These are phyloP conservation scores for Sarcophaga subvicina DNA, from an alignment of 2,888 invertebrate genomes.

Conservation along the genomic window DNA sequence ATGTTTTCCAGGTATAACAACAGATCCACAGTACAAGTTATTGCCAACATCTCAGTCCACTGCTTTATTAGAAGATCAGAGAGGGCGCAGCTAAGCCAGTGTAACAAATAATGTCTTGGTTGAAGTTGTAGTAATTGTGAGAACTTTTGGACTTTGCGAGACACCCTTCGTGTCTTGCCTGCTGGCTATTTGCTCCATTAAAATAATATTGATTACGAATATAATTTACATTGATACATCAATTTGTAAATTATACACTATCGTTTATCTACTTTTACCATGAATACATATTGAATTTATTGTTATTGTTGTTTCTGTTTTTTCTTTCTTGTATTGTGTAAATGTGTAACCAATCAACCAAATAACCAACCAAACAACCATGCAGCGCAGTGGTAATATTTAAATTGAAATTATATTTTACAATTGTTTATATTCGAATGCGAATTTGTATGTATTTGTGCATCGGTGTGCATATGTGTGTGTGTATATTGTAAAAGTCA, in stretches of 20 bases:
- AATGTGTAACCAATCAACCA: not conserved
- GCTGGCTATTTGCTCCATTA: no score
- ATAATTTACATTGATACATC: not conserved
- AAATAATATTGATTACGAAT: not conserved
- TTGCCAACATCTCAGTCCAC: no score
- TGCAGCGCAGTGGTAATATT: not conserved
- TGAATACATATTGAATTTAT: not conserved
- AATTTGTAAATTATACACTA: not conserved
- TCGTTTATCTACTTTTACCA: not conserved
- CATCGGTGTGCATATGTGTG: not conserved
- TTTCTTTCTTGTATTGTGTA: not conserved
- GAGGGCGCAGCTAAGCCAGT: no score
- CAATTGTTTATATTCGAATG: not conserved
- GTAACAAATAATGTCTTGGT: no score
- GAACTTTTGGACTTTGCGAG: no score
- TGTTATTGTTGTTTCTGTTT: not conserved
- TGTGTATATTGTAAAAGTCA: not conserved
- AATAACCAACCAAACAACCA: not conserved
- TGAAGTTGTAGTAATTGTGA: no score
- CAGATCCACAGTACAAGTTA: no score
- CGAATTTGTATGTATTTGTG: not conserved
- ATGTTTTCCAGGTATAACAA: no score
- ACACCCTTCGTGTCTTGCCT: not conserved
- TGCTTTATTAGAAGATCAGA: no score
- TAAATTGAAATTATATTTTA: slow-evolving; percentile 24